Percentiles rank a stretch among this genome's conserved stretches.
These are phyloP conservation scores for Erethizon dorsatum DNA, from an alignment of 2,797 vertebrate species.

Conservation along the genomic window DNA sequence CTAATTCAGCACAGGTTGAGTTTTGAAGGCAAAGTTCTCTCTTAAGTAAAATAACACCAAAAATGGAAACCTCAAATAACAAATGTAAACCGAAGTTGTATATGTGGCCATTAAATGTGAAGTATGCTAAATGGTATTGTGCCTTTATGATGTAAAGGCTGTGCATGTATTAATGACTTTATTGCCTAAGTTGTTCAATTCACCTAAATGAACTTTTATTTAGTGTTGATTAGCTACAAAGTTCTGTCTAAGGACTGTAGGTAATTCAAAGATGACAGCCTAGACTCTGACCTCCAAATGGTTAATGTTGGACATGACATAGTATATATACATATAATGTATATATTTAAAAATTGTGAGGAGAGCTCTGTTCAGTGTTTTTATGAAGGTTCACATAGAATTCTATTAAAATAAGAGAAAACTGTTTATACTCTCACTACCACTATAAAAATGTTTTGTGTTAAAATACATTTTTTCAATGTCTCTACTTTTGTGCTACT, in stretches of 20 bases:
- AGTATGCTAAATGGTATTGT: neutral
- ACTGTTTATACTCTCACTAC: neutral
- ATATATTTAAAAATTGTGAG: neutral
- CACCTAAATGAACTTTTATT: neutral
- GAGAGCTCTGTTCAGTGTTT: neutral
- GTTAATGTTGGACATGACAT: neutral
- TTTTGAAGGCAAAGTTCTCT: constrained; percentile 42
- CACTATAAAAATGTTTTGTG: constrained; percentile 6
- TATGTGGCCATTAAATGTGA: neutral
- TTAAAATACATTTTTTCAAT: constrained; percentile 4
- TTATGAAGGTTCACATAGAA: neutral
- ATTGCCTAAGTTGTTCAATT: neutral
- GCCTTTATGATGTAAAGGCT: neutral
- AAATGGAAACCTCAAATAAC: constrained; percentile 20
- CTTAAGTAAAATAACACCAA: constrained; percentile 40
- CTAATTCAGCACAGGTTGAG: neutral
- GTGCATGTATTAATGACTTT: neutral
- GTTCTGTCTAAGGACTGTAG: neutral
- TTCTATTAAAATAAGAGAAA: neutral
- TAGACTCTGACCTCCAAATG: neutral
- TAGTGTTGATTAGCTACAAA: neutral
- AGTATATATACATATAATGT: neutral
- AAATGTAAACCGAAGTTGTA: neutral
- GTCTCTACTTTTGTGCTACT: constrained; percentile 33
- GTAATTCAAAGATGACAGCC: neutral